phyloP scores from a whole-genome alignment of 2,797 vertebrate species.

The Halcyon leucocephala region DNA sequence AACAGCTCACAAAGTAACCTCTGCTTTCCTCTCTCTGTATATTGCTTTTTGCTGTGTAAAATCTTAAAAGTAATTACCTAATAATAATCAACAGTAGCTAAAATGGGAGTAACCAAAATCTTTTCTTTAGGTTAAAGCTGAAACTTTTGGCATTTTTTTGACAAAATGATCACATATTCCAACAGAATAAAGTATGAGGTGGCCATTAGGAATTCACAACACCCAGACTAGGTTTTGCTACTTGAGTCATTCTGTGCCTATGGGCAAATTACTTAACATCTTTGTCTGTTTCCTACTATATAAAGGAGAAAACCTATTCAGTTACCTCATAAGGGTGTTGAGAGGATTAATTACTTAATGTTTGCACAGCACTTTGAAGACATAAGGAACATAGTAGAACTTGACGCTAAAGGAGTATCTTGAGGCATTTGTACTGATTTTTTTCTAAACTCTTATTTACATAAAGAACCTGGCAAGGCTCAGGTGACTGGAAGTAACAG shows the following conservation, averaged over 20 bases:
- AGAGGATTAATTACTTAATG: constrained; percentile 33
- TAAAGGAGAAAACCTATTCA: constrained; percentile 26
- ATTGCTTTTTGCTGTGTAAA: constrained; percentile 20
- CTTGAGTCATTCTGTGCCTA: constrained; percentile 39
- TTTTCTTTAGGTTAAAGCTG: background rate
- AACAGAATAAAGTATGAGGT: background rate
- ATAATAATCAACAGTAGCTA: background rate
- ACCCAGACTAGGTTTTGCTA: background rate
- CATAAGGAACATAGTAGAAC: background rate
- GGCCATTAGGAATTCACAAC: background rate
- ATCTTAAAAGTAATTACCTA: background rate
- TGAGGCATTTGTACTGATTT: background rate
- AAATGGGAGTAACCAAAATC: background rate
- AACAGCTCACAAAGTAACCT: constrained; percentile 20
- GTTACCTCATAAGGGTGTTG: constrained; percentile 35
- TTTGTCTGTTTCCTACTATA: constrained; percentile 29
- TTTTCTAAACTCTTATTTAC: background rate
- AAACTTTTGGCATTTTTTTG: background rate
- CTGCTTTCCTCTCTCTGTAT: constrained; percentile 46
- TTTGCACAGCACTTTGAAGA: constrained; percentile 21
- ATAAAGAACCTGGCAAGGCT: background rate
- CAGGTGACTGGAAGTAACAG: background rate
- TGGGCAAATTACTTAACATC: constrained; percentile 29
- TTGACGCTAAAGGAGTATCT: constrained; percentile 15
- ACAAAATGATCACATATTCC: background rate